Evolutionary conservation across 2,888 invertebrate species (phyloP), one percentile per base, ranked within the genome.

Genomic region (Marasmarcha lunaedactyla): DNA sequence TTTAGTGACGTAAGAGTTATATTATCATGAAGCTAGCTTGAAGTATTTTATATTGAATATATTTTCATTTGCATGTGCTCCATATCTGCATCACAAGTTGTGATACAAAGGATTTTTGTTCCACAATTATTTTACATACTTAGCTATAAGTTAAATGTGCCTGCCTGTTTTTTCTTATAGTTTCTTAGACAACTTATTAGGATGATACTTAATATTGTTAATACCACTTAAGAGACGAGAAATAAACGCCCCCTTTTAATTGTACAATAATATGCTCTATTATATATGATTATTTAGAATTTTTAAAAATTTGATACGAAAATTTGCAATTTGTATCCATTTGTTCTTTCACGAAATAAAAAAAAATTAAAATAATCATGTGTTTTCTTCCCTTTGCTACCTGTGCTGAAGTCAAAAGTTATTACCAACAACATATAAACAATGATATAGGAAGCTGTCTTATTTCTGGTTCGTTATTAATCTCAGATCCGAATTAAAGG

Each of bases 341-440:
- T n/a, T 63, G 63, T 71, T 77, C 72, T 72, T 78, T 72, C 63
- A 72, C 64, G 59, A 73, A 79, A 72, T 76, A 77, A 76, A 77
- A 61, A 20, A 20, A 35, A 26, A 39, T 5, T 20, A 20, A n/a
- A 20, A 20, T 20, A 20, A 20, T 20, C 7, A 5, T 20, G 20
- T 20, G 4, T 20, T 20, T 20, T 20, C 7, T 20, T 20, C 20
- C 20, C 20, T n/a, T n/a, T n/a, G n/a, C n/a, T n/a, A n/a, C n/a
- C n/a, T n/a, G n/a, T n/a, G n/a, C n/a, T n/a, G n/a, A n/a, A n/a
- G n/a, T n/a, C n/a, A n/a, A n/a, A n/a, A n/a, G n/a, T n/a, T n/a
- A n/a, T n/a, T n/a, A n/a, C n/a, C n/a, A n/a, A n/a, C n/a, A n/a
- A n/a, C n/a, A n/a, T n/a, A n/a, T n/a, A n/a, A n/a, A n/a, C n/a